These are phyloP conservation scores for Shinisaurus crocodilurus DNA, from an alignment of 2,113 vertebrate genomes.

Conservation along the genomic window DNA sequence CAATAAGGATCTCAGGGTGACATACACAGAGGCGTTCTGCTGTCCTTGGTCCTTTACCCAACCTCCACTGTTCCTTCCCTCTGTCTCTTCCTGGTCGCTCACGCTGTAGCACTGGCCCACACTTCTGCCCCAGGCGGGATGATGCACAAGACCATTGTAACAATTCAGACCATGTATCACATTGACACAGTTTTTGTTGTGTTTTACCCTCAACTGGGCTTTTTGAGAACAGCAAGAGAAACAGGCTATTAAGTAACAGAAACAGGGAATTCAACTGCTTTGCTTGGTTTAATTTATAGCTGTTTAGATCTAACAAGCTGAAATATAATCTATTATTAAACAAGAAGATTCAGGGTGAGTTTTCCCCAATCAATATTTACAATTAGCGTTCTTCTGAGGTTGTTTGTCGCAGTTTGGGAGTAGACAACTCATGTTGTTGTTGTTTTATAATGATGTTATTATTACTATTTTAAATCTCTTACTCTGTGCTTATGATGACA, in stretches of 20 bases:
- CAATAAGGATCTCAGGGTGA: not conserved
- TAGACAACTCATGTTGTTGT: not conserved
- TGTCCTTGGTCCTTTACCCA: not conserved
- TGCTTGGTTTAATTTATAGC: not conserved
- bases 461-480: not conserved
- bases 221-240: not conserved
- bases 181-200: not conserved
- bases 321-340: conserved; percentile 11
- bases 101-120: not conserved
- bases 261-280: not conserved
- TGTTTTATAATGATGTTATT: not conserved
- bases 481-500: not conserved
- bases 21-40: not conserved
- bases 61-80: not conserved
- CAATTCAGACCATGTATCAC: not conserved
- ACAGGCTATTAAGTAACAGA: not conserved
- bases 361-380: not conserved
- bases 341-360: not conserved
- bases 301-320: not conserved
- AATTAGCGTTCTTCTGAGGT: not conserved
- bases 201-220: not conserved
- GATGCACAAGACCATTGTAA: not conserved
- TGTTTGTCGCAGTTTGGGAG: not conserved
- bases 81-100: not conserved
- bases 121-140: not conserved